A percentile compares a stretch with the other conserved stretches of the same genome.
Evolutionary conservation across 2,797 vertebrate genomes (phyloP).

Genomic region (Nannoperca obscura): DNA sequence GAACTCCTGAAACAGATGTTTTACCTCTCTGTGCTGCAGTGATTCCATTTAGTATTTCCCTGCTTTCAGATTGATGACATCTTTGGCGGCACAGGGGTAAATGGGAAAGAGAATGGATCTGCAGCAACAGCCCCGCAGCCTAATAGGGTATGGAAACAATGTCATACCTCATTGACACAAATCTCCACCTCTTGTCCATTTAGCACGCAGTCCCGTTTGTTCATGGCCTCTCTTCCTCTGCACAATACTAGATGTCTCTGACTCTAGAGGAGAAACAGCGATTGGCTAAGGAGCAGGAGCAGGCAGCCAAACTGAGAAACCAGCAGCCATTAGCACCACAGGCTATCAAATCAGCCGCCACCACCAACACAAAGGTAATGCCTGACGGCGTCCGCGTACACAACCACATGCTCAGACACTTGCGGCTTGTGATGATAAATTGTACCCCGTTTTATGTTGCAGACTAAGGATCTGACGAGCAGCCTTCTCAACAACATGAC

Average conservation of each 20-base stretch:
- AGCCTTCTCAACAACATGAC: slow-evolving; percentile 94
- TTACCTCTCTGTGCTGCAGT: neutral
- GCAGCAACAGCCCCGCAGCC: slow-evolving; percentile 82
- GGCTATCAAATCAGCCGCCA: slow-evolving; percentile 80
- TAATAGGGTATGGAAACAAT: slow-evolving; percentile 86
- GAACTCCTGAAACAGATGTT: neutral
- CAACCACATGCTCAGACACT: neutral
- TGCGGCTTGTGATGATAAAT: neutral
- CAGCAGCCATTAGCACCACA: slow-evolving; percentile 94
- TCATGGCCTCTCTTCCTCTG: slow-evolving; percentile 4
- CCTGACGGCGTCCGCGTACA: neutral
- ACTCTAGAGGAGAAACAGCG: slow-evolving; percentile 98
- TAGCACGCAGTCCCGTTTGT: slow-evolving; percentile 3
- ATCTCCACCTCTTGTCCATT: neutral
- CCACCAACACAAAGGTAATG: slow-evolving; percentile 88
- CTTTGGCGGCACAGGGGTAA: slow-evolving; percentile 87
- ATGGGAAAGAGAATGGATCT: slow-evolving; percentile 90
- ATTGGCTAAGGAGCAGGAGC: slow-evolving; percentile 97
- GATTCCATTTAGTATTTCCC: neutral
- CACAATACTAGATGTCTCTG: slow-evolving; percentile 88
- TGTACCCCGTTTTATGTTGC: slow-evolving; percentile 35
- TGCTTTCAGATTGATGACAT: slow-evolving; percentile 90
- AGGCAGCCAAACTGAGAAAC: slow-evolving; percentile 94
- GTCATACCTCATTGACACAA: slow-evolving; percentile 1
- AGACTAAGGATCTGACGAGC: slow-evolving; percentile 96